Percentiles rank a stretch among this genome's conserved stretches.
phyloP scores from a whole-genome alignment of 2,888 invertebrate genomes.

The Nomada fucata region DNA sequence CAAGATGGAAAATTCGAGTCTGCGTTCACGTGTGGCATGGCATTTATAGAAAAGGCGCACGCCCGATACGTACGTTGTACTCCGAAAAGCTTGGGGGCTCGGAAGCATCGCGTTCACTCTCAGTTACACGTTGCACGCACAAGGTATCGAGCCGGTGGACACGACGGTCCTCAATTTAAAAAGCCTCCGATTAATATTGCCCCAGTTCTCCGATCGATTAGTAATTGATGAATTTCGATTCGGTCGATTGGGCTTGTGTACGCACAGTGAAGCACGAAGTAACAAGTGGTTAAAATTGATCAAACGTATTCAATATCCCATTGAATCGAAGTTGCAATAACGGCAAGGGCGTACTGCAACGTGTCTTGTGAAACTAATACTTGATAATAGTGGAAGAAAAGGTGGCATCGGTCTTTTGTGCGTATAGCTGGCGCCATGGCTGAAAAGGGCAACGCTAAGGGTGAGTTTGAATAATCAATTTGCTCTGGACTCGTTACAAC shows the following conservation, averaged over 20 bases:
- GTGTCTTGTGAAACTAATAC: not conserved
- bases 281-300: not conserved
- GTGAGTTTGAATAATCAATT: conserved; percentile 35
- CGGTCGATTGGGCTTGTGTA: not conserved
- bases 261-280: not conserved
- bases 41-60: conserved; percentile 71
- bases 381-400: not conserved
- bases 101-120: conserved; percentile 25
- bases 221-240: not conserved
- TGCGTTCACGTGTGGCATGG: conserved; percentile 33
- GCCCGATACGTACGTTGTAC: conserved; percentile 41
- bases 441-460: not conserved
- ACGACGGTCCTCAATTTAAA: not conserved
- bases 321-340: not conserved
- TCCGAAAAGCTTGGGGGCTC: conserved; percentile 48
- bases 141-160: conserved; percentile 2
- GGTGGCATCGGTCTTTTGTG: not conserved
- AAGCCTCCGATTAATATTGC: not conserved
- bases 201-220: not conserved
- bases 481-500: not conserved
- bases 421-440: conserved; percentile 24
- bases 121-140: conserved; percentile 48
- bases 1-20: conserved; percentile 23
- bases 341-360: too few species aligned
- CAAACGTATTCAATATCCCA: not conserved